A percentile compares a stretch with the other conserved stretches of the same genome.
These are phyloP conservation scores for Brachionus angularis DNA, from an alignment of 1,140 invertebrate species.

Conservation along the genomic window DNA sequence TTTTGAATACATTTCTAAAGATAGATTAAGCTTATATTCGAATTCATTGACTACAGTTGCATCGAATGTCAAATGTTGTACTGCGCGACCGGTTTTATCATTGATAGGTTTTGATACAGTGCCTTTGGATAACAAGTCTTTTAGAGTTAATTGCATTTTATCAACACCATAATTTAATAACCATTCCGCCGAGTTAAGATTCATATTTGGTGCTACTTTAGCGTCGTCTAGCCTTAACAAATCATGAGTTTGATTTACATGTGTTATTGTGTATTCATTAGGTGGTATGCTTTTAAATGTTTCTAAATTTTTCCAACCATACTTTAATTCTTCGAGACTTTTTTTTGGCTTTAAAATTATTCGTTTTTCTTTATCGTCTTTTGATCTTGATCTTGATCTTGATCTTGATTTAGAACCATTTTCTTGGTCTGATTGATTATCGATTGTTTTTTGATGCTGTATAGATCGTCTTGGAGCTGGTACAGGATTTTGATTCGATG, in stretches of 20 bases:
- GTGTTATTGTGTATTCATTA: slow-evolving; percentile 53
- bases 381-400: too few relatives aligned
- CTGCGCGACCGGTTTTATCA: slow-evolving; percentile 53
- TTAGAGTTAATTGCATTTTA: slow-evolving; percentile 52
- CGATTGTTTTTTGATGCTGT: too few relatives aligned
- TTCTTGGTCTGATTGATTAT: too few relatives aligned
- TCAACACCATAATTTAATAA: slow-evolving; percentile 53
- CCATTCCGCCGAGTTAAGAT: slow-evolving; percentile 56
- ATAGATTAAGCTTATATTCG: slow-evolving; percentile 56
- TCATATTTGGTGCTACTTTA: background rate
- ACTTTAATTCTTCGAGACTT: slow-evolving; percentile 9
- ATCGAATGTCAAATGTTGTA: slow-evolving; percentile 55
- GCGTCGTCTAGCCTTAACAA: slow-evolving; percentile 44
- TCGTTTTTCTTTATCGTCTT: too few relatives aligned
- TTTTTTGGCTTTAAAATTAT: too few relatives aligned
- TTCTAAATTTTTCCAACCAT: slow-evolving; percentile 48
- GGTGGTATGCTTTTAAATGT: slow-evolving; percentile 51
- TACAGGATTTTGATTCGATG: too few relatives aligned
- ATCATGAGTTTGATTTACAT: slow-evolving; percentile 55
- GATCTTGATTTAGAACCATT: too few relatives aligned
- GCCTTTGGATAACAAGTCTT: slow-evolving; percentile 56
- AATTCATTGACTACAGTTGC: slow-evolving; percentile 57
- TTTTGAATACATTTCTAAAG: slow-evolving; percentile 55
- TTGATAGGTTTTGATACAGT: slow-evolving; percentile 50
- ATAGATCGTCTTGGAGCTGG: too few relatives aligned